Evolutionary conservation across 2,113 vertebrate species (phyloP).

Genomic region (Tachysurus fulvidraco): DNA sequence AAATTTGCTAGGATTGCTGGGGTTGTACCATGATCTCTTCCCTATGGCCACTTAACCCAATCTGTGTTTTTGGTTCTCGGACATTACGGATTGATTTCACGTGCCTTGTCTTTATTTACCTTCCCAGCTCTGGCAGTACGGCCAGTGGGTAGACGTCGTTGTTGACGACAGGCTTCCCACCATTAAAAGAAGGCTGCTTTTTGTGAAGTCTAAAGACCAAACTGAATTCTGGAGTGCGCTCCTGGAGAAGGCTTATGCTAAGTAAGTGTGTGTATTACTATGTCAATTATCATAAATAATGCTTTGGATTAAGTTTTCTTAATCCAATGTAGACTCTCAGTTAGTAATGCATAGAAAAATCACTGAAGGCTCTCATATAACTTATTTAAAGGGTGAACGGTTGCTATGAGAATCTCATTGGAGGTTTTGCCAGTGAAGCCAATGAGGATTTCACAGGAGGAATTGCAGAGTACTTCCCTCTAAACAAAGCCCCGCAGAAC

Average conservation of each 20-base stretch:
- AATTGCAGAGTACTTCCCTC: not conserved
- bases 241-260: slow-evolving; percentile 34
- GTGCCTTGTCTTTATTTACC: not conserved
- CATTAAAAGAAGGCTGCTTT: slow-evolving; percentile 33
- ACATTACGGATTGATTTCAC: not conserved
- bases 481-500: slow-evolving; percentile 21
- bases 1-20: no score
- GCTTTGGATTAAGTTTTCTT: no score
- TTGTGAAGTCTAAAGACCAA: slow-evolving; percentile 29
- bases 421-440: slow-evolving; percentile 24
- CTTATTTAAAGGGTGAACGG: slow-evolving; percentile 13
- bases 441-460: slow-evolving; percentile 46
- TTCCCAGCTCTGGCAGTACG: slow-evolving; percentile 43
- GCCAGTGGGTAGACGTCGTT: slow-evolving; percentile 45
- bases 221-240: slow-evolving; percentile 43
- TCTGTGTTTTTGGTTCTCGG: not conserved
- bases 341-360: not conserved
- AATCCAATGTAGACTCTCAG: not conserved
- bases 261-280: not conserved
- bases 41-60: not conserved
- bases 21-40: no score
- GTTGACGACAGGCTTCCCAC: slow-evolving; percentile 42
- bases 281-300: no score
- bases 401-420: slow-evolving; percentile 33
- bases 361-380: not conserved